These are phyloP conservation scores for Parazoanthus swiftii DNA, from an alignment of 92 coral and sea anemone species.

Conservation along the genomic window DNA sequence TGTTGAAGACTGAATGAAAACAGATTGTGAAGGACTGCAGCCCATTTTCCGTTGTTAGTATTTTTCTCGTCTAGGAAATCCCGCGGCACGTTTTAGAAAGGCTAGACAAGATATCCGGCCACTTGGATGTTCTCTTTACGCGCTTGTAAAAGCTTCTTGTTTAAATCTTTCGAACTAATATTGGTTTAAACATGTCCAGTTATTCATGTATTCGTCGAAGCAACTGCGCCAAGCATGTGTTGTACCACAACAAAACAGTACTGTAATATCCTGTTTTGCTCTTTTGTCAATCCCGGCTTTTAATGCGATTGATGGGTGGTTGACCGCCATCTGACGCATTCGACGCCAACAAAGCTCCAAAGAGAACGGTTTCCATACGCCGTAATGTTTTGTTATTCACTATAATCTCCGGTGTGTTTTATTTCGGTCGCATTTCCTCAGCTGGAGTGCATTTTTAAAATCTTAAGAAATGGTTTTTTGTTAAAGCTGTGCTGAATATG, in stretches of 20 bases:
- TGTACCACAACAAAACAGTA: background rate
- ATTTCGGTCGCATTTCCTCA: slow-evolving; percentile 1
- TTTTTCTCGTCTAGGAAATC: background rate
- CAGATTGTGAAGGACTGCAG: slow-evolving; percentile 91
- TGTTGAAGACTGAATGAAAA: slow-evolving; percentile 68
- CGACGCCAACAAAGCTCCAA: background rate
- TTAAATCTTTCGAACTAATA: background rate
- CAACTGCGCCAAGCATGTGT: background rate
- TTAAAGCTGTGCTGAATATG: background rate
- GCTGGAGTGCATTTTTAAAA: background rate
- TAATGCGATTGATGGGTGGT: background rate
- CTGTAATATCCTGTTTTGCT: background rate
- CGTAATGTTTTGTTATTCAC: background rate
- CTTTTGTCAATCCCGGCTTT: background rate
- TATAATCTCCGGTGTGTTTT: slow-evolving; percentile 22
- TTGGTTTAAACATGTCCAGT: background rate
- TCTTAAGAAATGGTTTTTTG: background rate
- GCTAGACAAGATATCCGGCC: background rate
- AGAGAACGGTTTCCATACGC: background rate
- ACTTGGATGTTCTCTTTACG: background rate
- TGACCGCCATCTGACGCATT: background rate
- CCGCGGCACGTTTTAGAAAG: background rate
- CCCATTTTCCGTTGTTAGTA: slow-evolving; percentile 58
- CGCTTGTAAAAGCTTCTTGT: background rate
- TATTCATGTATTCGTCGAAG: background rate